Evolutionary conservation across 2,888 invertebrate species (phyloP).

Genomic region (Melolontha melolontha): DNA sequence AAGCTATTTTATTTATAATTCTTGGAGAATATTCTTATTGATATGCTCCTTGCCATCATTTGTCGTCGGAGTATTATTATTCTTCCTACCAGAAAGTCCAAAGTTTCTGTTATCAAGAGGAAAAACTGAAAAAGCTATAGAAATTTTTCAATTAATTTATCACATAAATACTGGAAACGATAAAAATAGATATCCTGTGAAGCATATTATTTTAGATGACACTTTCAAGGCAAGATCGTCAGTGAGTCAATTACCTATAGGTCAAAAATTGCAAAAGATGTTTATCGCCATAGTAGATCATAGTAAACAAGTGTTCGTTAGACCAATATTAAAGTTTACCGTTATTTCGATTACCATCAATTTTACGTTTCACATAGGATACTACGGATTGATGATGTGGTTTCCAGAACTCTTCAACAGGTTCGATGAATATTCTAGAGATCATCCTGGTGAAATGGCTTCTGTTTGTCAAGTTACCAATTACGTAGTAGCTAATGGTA

Average conservation of each 20-base stretch:
- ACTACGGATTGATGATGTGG: conserved; percentile 98
- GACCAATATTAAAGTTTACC: conserved; percentile 86
- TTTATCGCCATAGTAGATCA: conserved; percentile 82
- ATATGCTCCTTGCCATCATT: conserved; percentile 92
- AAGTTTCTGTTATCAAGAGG: conserved; percentile 87
- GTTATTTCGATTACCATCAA: conserved; percentile 88
- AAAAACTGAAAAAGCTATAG: conserved; percentile 82
- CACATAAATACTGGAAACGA: conserved; percentile 83
- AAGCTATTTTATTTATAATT: conserved; percentile 82
- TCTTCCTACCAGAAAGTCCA: conserved; percentile 90
- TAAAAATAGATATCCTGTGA: conserved; percentile 81
- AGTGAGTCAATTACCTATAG: conserved; percentile 67
- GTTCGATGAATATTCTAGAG: conserved; percentile 82
- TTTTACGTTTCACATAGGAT: conserved; percentile 94
- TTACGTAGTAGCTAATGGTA: conserved; percentile 77
- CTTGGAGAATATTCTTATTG: conserved; percentile 91
- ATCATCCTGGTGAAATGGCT: conserved; percentile 75
- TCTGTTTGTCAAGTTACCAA: conserved; percentile 83
- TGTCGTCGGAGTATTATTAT: conserved; percentile 84
- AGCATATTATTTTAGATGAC: conserved; percentile 75
- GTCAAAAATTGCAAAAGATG: conserved; percentile 80
- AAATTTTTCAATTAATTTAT: conserved; percentile 85
- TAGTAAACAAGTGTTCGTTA: conserved; percentile 83
- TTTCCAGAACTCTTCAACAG: conserved; percentile 95
- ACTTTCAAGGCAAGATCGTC: conserved; percentile 55